phyloP scores from a whole-genome alignment of 2,113 vertebrate genomes.

The Pangasianodon hypophthalmus region DNA sequence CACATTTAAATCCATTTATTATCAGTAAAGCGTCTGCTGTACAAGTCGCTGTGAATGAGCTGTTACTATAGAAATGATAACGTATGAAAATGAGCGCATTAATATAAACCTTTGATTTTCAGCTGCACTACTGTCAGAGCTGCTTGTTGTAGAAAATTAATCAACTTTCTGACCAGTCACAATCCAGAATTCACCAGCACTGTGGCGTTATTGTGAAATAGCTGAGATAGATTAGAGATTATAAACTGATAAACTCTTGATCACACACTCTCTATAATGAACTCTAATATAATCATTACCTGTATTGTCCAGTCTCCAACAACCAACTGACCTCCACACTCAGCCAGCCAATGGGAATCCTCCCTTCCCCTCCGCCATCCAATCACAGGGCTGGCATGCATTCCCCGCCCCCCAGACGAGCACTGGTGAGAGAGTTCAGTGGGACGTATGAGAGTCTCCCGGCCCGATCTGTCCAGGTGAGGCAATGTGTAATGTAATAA shows the following conservation, averaged over 20 bases:
- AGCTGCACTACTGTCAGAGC: neutral
- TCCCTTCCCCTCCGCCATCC: conserved; percentile 68
- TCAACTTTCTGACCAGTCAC: neutral
- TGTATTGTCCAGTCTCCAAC: conserved; percentile 59
- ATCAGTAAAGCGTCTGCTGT: too few species aligned
- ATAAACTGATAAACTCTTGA: neutral
- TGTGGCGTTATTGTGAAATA: neutral
- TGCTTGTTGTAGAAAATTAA: neutral
- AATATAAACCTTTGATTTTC: neutral
- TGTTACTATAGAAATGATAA: neutral
- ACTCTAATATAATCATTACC: neutral
- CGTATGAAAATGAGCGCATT: neutral
- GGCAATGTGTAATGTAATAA: neutral
- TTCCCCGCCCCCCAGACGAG: conserved; percentile 85
- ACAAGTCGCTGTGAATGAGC: neutral
- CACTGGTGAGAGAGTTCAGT: conserved; percentile 76
- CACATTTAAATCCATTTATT: neutral
- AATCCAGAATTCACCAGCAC: neutral
- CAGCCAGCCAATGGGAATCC: conserved; percentile 72
- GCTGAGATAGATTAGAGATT: neutral
- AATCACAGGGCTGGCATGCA: conserved; percentile 86
- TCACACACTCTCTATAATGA: neutral
- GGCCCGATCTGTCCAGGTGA: conserved; percentile 83
- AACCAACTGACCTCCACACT: conserved; percentile 66
- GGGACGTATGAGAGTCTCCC: conserved; percentile 90